Conservation (phyloP, 2,888 invertebrate species). For the Leptogaster cylindrica region DNA sequence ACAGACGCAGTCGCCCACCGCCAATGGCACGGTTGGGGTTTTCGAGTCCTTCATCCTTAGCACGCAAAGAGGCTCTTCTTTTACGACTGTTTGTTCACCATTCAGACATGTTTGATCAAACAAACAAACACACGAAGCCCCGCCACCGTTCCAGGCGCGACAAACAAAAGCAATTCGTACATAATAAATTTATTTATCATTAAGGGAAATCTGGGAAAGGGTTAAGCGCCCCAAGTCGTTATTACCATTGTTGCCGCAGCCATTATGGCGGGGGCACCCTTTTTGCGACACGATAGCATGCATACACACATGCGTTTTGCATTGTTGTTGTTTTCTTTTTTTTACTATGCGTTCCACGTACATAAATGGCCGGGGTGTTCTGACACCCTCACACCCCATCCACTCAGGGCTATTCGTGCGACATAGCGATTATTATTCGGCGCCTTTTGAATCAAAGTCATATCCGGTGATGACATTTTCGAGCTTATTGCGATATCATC, state of each 20-base stretch:
- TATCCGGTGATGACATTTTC: slow-evolving; percentile 42
- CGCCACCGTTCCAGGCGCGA: slow-evolving; percentile 14
- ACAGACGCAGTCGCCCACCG: no score
- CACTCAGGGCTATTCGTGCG: slow-evolving; percentile 23
- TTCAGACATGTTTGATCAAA: slow-evolving; percentile 30
- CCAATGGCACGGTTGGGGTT: no score
- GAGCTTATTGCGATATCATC: slow-evolving; percentile 12
- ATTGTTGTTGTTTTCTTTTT: no score
- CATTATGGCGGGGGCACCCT: slow-evolving; percentile 4
- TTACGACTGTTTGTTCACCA: slow-evolving; percentile 29
- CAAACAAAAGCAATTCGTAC: slow-evolving; percentile 41
- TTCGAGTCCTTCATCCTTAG: no score
- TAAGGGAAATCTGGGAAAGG: slow-evolving; percentile 39
- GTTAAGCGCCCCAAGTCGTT: slow-evolving; percentile 16
- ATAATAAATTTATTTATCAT: slow-evolving; percentile 45
- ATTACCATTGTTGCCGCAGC: slow-evolving; percentile 1
- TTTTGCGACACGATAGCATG: neutral
- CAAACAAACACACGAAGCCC: slow-evolving; percentile 17
- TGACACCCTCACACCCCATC: no score
- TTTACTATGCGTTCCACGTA: slow-evolving; percentile 14
- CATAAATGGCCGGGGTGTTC: no score
- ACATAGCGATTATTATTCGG: slow-evolving; percentile 32
- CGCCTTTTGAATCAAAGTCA: slow-evolving; percentile 37
- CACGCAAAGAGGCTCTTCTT: neutral
- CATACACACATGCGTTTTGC: slow-evolving; percentile 25